Percentiles rank a stretch among this genome's conserved stretches.
Evolutionary conservation across 2,113 vertebrate species (phyloP).

Genomic region (Porphyrio hochstetteri): DNA sequence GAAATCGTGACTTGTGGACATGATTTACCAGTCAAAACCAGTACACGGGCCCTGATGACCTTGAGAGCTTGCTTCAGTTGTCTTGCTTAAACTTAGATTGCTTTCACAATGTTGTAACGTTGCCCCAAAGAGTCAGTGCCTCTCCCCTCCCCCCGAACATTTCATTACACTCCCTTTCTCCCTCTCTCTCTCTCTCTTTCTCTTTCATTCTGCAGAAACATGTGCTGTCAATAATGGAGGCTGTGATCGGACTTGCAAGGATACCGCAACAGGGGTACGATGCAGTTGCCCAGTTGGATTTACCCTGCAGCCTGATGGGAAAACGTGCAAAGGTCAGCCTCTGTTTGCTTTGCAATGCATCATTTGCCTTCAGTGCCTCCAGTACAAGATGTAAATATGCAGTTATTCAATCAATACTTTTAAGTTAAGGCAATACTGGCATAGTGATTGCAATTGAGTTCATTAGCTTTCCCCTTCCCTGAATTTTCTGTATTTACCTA

Average conservation of each 20-base stretch:
- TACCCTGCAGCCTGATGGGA: constrained; percentile 94
- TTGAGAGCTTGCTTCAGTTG: constrained; percentile 9
- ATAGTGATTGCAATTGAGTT: background rate
- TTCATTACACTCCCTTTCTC: constrained; percentile 53
- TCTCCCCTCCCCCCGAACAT: constrained; percentile 51
- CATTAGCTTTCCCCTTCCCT: background rate
- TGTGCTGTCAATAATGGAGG: constrained; percentile 97
- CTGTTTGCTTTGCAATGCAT: constrained; percentile 71
- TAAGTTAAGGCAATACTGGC: background rate
- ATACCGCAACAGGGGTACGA: constrained; percentile 94
- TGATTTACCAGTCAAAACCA: background rate
- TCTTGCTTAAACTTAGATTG: constrained; percentile 18
- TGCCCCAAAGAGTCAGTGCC: background rate
- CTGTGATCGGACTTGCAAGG: constrained; percentile 96
- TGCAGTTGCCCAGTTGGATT: constrained; percentile 98
- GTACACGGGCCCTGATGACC: background rate
- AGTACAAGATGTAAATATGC: constrained; percentile 45
- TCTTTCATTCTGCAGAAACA: constrained; percentile 85
- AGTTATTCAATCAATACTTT: constrained; percentile 47
- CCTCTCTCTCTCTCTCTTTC: constrained; percentile 20
- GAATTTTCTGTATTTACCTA: background rate
- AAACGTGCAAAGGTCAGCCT: constrained; percentile 97
- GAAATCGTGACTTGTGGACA: background rate
- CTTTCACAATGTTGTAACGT: background rate
- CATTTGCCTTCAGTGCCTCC: constrained; percentile 44